Base-by-base conservation (phyloP, 2,888 invertebrate genomes). In the Lasioglossum calceatum region DNA sequence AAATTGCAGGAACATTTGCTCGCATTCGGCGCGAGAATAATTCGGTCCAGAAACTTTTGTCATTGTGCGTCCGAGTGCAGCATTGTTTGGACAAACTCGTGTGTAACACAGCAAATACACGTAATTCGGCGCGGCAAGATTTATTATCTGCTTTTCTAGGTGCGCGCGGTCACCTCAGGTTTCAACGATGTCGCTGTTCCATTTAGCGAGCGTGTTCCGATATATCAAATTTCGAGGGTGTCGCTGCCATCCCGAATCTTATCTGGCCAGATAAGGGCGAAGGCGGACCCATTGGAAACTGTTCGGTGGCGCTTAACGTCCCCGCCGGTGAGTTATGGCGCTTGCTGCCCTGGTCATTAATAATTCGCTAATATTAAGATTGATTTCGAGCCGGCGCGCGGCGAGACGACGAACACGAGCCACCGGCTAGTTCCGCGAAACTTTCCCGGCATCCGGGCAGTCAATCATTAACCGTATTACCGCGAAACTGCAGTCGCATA, bases 331-430 rank as follows among this genome's bases (percentile, higher is more conserved):
- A 91, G 84, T 91, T 89, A 90, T 90, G 84, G 87, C 91, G 77
- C 84, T 76, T 77, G 84, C 73, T 76, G 84, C 77, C 67, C 81
- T 79, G 84, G 86, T 87, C 91, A 89, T 91, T 90, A 90, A 91
- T 90, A 90, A 90, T 76, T 84, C 77, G 79, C 84, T 80, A 84
- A 87, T 91, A 90, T 91, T 89, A 89, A 89, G 90, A 90, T 90
- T 90, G 90, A 90, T 90, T 90, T 82, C 79, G 77, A 84, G 83
- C 72, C 77, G 67, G 70, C 76, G 70, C 76, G 67, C 71, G 67
- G 64, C 76, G 67, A 77, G 71, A 74, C 80, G 82, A 82, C 64
- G 77, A 83, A 77, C 84, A 84, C 72, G 82, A 78, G 58, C 72
- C 77, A 74, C 76, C 72, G 84, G 72, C 82, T 74, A 79, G 84